Evolutionary conservation across 2,797 vertebrate species (phyloP), one percentile per base, ranked within the genome.

Genomic region (Gallirallus australis): DNA sequence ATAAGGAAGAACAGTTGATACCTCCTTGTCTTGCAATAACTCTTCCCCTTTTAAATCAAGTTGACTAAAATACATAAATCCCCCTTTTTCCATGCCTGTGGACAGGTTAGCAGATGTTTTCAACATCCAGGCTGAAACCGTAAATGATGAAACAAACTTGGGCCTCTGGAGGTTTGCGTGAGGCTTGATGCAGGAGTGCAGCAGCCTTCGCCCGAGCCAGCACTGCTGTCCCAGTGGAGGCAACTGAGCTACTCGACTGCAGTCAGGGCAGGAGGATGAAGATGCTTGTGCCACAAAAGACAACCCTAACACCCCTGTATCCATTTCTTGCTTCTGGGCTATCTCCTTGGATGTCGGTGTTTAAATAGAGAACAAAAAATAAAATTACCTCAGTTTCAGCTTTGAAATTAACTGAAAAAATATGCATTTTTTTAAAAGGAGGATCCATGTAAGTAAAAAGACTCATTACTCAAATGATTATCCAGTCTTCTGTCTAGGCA

Each of bases 41-140:
- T 94, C 89, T 68, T 47, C 76, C 12, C 4, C 11, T 61, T 94
- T 72, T 95, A 96, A 94, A 94, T 92, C 82, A 95, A 88, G 23
- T 37, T 92, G 86, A 95, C 88, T 82, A 57, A 71, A 24, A 68
- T 37, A 85, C 19, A 71, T 95, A 96, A 96, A 96, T 89, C 25
- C 15, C 18, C 15, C 13, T 5, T 12, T 85, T 65, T n/a, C 40
- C 45, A 42, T 40, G 88, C 45, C 71, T 64, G 28, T 57, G 53
- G 71, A 94, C 71, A 96, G 83, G 82, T 89, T 68, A 94, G 69
- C 91, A 96, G 90, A 89, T 96, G 96, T 93, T 97, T 95, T 82
- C 75, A 83, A 93, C 86, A 94, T 82, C 54, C 45, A 89, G n/a
- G 30, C 68, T 85, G 78, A 87, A 92, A 90, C 17, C 0, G 0